A percentile compares a stretch with the other conserved stretches of the same genome.
phyloP scores from a whole-genome alignment of 2,888 invertebrate genomes.

The Stictocephala bisonia region DNA sequence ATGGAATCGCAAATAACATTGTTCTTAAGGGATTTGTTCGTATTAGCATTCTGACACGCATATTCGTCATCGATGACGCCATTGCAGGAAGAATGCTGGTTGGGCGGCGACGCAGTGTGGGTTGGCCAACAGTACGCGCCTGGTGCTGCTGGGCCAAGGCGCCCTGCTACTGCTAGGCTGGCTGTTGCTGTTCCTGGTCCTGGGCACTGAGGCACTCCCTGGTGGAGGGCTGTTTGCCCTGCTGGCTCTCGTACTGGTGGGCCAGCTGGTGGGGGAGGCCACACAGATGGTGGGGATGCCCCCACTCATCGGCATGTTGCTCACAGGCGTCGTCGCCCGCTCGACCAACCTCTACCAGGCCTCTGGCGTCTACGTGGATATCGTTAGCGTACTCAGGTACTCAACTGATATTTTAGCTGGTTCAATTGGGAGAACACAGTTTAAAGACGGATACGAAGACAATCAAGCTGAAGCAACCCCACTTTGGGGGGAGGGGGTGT shows the following conservation, averaged over 20 bases:
- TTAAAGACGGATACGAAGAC: too few species aligned
- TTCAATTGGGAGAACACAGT: too few species aligned
- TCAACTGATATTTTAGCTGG: too few species aligned
- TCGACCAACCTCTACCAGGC: constrained; percentile 67
- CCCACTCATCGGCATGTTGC: constrained; percentile 73
- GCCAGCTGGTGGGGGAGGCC: constrained; percentile 56
- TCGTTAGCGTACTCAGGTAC: constrained; percentile 68
- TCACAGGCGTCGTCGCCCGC: constrained; percentile 69
- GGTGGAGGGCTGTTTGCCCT: constrained; percentile 56
- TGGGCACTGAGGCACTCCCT: constrained; percentile 44
- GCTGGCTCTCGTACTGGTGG: constrained; percentile 53
- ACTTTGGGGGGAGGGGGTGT: too few species aligned
- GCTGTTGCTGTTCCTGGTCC: constrained; percentile 42
- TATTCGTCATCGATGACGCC: too few species aligned
- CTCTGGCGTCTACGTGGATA: constrained; percentile 64
- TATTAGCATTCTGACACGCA: too few species aligned
- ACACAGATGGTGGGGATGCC: constrained; percentile 62
- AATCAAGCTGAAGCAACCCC: too few species aligned
- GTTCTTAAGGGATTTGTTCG: too few species aligned
- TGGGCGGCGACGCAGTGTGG: constrained; percentile 37
- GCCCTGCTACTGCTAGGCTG: constrained; percentile 36
- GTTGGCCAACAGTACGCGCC: constrained; percentile 9
- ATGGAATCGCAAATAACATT: too few species aligned
- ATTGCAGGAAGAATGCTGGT: not conserved
- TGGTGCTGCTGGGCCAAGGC: constrained; percentile 1